Conservation (phyloP, 2,888 invertebrate species). For the Incurvaria masculella region DNA sequence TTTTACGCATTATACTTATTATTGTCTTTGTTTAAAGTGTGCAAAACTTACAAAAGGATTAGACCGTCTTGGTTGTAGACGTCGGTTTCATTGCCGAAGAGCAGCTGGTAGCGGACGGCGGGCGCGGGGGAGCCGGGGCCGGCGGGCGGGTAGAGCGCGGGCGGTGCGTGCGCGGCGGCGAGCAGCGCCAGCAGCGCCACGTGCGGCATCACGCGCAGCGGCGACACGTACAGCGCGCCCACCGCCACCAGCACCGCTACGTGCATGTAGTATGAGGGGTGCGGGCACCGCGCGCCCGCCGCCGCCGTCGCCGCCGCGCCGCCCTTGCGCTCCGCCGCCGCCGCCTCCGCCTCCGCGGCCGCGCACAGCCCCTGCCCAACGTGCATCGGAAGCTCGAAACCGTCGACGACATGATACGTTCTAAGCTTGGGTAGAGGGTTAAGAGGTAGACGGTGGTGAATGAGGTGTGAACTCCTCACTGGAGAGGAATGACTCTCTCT, state of each 20-base stretch:
- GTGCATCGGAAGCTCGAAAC: too few species aligned
- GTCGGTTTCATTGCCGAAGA: constrained; percentile 27
- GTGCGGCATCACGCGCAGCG: constrained; percentile 31
- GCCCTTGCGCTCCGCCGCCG: constrained; percentile 28
- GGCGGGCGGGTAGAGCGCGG: constrained; percentile 31
- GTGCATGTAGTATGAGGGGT: constrained; percentile 47
- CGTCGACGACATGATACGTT: too few species aligned
- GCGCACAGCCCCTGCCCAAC: constrained; percentile 37
- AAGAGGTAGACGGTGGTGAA: too few species aligned
- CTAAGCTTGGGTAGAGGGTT: too few species aligned
- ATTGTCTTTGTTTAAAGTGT: too few species aligned
- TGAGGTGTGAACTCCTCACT: too few species aligned
- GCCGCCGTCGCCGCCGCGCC: constrained; percentile 28
- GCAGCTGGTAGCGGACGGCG: constrained; percentile 9
- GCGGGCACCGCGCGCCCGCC: constrained; percentile 35
- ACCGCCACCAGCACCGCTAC: constrained; percentile 37
- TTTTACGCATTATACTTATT: too few species aligned
- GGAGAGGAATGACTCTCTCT: background rate
- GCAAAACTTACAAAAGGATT: constrained; percentile 21
- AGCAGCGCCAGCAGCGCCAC: constrained; percentile 26
- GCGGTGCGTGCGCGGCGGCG: constrained; percentile 29
- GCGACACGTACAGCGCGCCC: constrained; percentile 40
- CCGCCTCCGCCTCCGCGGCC: constrained; percentile 30
- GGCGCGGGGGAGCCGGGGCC: constrained; percentile 29
- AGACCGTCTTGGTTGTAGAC: constrained; percentile 26